phyloP scores from a whole-genome alignment of 2,888 invertebrate species.

The Phalera bucephala region DNA sequence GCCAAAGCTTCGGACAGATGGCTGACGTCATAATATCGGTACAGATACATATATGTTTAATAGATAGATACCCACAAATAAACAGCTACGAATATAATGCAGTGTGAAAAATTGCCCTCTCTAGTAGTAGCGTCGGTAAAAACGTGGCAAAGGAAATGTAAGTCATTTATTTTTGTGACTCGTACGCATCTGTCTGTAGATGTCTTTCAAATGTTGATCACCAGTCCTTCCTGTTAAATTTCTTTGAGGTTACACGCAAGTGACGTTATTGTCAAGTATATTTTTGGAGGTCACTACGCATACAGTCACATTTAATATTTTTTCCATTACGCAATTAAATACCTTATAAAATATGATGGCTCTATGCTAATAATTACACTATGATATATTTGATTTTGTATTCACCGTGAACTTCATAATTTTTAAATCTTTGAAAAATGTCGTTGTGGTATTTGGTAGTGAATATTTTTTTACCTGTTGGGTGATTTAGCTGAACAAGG shows the following conservation, averaged over 20 bases:
- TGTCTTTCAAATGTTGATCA: slow-evolving; percentile 2
- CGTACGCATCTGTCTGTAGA: not conserved
- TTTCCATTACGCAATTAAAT: too few species aligned
- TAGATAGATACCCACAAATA: slow-evolving; percentile 50
- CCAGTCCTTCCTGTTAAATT: slow-evolving; percentile 9
- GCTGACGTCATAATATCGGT: slow-evolving; percentile 67
- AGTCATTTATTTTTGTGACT: slow-evolving; percentile 1
- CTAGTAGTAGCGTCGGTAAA: slow-evolving; percentile 43
- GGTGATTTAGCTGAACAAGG: too few species aligned
- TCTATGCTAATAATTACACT: too few species aligned
- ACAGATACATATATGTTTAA: slow-evolving; percentile 59
- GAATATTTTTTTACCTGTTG: too few species aligned
- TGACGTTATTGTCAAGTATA: not conserved
- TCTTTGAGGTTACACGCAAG: not conserved
- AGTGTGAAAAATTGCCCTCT: slow-evolving; percentile 59
- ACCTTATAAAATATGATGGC: too few species aligned
- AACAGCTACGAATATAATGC: slow-evolving; percentile 56
- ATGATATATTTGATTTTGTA: too few species aligned
- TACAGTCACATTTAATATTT: too few species aligned
- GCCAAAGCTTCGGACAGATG: slow-evolving; percentile 78
- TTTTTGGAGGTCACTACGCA: too few species aligned
- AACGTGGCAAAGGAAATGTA: slow-evolving; percentile 15
- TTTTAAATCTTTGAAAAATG: too few species aligned
- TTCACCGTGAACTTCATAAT: too few species aligned
- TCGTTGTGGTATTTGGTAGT: too few species aligned